These are phyloP conservation scores for Drosophila aff. DNA, from an alignment of 1,140 invertebrate genomes.

Conservation along the genomic window DNA sequence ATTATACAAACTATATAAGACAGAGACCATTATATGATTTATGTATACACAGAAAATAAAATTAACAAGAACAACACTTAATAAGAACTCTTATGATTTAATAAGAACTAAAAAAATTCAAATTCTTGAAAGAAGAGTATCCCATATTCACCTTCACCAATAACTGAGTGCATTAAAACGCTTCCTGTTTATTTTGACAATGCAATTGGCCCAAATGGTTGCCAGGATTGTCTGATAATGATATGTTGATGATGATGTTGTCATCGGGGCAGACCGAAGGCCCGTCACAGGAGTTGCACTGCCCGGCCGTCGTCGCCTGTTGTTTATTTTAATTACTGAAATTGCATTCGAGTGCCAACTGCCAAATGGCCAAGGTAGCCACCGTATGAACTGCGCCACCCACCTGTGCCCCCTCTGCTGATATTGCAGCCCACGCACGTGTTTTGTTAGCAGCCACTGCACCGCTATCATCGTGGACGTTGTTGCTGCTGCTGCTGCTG, in stretches of 20 bases:
- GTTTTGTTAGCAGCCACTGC: slow-evolving; percentile 71
- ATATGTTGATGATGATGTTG: slow-evolving; percentile 73
- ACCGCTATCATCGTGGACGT: slow-evolving; percentile 63
- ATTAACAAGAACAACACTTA: background rate
- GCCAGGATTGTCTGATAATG: slow-evolving; percentile 65
- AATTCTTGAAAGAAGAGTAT: slow-evolving; percentile 12
- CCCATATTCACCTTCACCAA: background rate
- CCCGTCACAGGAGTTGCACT: slow-evolving; percentile 42
- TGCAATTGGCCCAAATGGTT: slow-evolving; percentile 57
- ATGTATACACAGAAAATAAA: too few relatives aligned
- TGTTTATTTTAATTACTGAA: slow-evolving; percentile 85
- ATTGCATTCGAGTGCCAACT: slow-evolving; percentile 84
- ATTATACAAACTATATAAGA: slow-evolving; percentile 1
- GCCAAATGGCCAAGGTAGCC: slow-evolving; percentile 54
- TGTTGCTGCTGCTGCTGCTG: slow-evolving; percentile 53
- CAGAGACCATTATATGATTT: background rate
- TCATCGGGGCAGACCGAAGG: slow-evolving; percentile 41
- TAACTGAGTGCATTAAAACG: background rate
- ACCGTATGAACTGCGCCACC: background rate
- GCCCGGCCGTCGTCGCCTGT: slow-evolving; percentile 37
- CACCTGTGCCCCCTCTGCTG: background rate
- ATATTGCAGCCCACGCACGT: slow-evolving; percentile 29
- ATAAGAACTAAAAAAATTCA: too few relatives aligned
- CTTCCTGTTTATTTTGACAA: slow-evolving; percentile 68
- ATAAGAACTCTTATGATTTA: background rate